Evolutionary conservation across 2,888 invertebrate species (phyloP).

Genomic region (Amiota minor): DNA sequence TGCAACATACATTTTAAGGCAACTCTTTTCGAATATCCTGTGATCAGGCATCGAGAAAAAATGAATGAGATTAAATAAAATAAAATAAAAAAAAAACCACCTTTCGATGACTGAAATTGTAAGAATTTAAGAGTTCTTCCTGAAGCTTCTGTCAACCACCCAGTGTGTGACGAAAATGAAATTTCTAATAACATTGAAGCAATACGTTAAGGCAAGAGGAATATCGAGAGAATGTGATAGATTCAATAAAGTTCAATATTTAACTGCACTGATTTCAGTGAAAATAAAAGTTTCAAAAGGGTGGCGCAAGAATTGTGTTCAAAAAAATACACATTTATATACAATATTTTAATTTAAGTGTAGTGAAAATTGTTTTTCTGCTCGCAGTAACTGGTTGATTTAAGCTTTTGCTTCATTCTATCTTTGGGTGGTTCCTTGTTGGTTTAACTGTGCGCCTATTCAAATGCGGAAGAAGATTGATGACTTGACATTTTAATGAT

Average conservation of each 20-base stretch:
- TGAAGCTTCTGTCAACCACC: constrained; percentile 59
- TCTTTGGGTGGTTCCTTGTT: background rate
- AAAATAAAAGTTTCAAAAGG: background rate
- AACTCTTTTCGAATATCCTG: constrained; percentile 72
- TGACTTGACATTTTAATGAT: constrained; percentile 74
- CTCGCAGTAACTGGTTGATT: constrained; percentile 11
- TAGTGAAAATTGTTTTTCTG: constrained; percentile 17
- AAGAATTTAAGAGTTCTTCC: background rate
- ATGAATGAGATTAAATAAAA: background rate
- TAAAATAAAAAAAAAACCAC: background rate
- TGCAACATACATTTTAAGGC: constrained; percentile 64
- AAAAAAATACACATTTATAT: background rate
- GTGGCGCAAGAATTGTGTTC: background rate
- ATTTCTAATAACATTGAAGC: constrained; percentile 59
- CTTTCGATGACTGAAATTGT: background rate
- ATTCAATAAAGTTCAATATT: background rate
- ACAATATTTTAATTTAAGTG: background rate
- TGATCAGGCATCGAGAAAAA: constrained; percentile 63
- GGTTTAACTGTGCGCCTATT: constrained; percentile 68
- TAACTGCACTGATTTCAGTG: background rate
- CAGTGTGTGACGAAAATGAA: constrained; percentile 72
- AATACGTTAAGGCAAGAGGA: background rate
- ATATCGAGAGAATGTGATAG: background rate
- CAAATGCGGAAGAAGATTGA: constrained; percentile 72
- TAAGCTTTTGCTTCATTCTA: background rate